phyloP scores from a whole-genome alignment of 2,888 invertebrate genomes.

The Drosophila nigricruria region DNA sequence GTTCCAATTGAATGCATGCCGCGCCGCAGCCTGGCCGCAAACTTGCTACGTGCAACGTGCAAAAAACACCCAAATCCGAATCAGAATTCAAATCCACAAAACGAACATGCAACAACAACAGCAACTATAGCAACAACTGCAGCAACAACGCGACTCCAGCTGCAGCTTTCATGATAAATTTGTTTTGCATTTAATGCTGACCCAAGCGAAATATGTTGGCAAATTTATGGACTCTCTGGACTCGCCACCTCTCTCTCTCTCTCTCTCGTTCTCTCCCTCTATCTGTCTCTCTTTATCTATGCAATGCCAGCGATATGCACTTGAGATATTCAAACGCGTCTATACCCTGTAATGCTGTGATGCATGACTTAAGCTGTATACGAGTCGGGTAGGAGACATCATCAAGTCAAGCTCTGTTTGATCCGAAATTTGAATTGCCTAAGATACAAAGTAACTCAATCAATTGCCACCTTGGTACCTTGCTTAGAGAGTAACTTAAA shows the following conservation, averaged over 20 bases:
- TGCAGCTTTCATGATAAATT: slow-evolving; percentile 64
- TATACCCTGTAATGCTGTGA: slow-evolving; percentile 18
- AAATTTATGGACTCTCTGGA: slow-evolving; percentile 59
- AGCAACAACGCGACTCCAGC: slow-evolving; percentile 17
- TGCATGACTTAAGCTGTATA: background rate
- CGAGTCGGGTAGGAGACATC: background rate
- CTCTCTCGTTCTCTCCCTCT: background rate
- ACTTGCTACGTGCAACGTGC: slow-evolving; percentile 37
- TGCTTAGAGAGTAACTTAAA: background rate
- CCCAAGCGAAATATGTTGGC: slow-evolving; percentile 58
- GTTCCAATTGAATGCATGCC: slow-evolving; percentile 83
- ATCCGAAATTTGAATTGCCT: too few relatives aligned
- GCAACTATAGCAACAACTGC: background rate
- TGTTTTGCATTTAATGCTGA: slow-evolving; percentile 67
- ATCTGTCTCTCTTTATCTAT: background rate
- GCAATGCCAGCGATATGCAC: slow-evolving; percentile 31
- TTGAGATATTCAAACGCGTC: slow-evolving; percentile 37
- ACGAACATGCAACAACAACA: slow-evolving; percentile 12
- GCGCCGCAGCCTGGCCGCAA: slow-evolving; percentile 59
- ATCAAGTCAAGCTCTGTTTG: background rate
- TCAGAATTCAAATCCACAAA: slow-evolving; percentile 48
- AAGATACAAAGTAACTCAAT: too few relatives aligned
- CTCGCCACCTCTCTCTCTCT: background rate
- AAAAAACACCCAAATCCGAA: slow-evolving; percentile 32
- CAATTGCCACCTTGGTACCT: background rate